Conservation (phyloP, 2,797 vertebrate genomes). For the Furcifer pardalis region DNA sequence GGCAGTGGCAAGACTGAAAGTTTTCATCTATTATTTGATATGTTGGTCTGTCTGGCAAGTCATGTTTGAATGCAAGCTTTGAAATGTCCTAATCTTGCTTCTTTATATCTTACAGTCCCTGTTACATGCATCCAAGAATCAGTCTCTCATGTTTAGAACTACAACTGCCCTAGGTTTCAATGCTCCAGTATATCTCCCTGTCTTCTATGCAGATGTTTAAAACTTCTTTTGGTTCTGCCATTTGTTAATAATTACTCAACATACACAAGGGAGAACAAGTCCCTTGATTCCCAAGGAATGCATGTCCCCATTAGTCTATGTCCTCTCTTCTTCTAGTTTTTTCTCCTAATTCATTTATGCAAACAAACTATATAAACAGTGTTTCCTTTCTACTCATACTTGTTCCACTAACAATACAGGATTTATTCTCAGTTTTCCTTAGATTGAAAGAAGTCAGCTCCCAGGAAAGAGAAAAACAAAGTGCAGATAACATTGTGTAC, state of each 20-base stretch:
- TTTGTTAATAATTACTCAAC: background rate
- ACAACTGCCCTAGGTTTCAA: background rate
- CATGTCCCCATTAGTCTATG: background rate
- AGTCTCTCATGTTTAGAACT: background rate
- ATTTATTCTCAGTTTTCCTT: background rate
- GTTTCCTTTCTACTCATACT: background rate
- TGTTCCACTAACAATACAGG: background rate
- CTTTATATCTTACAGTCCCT: background rate
- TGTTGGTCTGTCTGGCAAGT: background rate
- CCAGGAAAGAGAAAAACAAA: conserved; percentile 4
- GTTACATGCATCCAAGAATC: background rate
- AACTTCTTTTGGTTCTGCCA: background rate
- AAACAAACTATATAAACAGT: background rate
- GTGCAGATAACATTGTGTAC: background rate
- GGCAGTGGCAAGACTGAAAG: background rate
- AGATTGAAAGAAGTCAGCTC: conserved; percentile 18
- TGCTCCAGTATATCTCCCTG: background rate
- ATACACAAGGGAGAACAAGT: background rate
- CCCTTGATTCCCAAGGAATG: background rate
- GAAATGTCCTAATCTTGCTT: background rate
- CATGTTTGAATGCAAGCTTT: background rate
- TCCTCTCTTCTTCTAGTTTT: background rate
- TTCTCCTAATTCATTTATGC: background rate
- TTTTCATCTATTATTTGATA: background rate
- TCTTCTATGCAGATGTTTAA: background rate